Percentiles rank a stretch among this genome's conserved stretches.
These are phyloP conservation scores for Clanis bilineata DNA, from an alignment of 2,888 invertebrate species.

Conservation along the genomic window DNA sequence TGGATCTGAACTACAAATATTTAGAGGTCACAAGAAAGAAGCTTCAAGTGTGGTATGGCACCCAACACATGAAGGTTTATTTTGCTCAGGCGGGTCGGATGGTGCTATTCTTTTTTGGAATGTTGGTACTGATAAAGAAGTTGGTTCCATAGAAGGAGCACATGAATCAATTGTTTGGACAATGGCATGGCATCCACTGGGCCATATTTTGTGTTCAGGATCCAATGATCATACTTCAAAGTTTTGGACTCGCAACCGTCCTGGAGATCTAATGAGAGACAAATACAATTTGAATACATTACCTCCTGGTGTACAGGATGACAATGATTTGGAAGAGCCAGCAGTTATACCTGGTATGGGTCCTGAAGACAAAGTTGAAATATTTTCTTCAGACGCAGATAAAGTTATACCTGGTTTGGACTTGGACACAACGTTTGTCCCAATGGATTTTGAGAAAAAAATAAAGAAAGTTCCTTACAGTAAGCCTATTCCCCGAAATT, in stretches of 20 bases:
- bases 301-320: constrained; percentile 87
- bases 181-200: constrained; percentile 99
- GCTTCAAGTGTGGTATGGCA: constrained; percentile 99
- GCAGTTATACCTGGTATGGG: constrained; percentile 98
- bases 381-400: constrained; percentile 82
- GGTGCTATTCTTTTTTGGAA: constrained; percentile 99
- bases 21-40: constrained; percentile 99
- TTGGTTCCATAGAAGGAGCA: constrained; percentile 98
- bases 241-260: constrained; percentile 99
- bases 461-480: constrained; percentile 95
- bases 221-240: constrained; percentile 99
- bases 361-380: constrained; percentile 95
- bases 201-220: constrained; percentile 98
- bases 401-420: constrained; percentile 94
- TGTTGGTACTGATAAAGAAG: constrained; percentile 98
- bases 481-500: constrained; percentile 97
- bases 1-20: constrained; percentile 97
- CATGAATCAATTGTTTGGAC: constrained; percentile 99
- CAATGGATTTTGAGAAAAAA: constrained; percentile 87
- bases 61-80: constrained; percentile 97
- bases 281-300: constrained; percentile 97
- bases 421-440: constrained; percentile 85
- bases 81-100: constrained; percentile 99
- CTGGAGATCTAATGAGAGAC: constrained; percentile 99
- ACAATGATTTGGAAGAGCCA: constrained; percentile 86